phyloP scores from a whole-genome alignment of 1,140 invertebrate species.

The Caenorhabditis latens region DNA sequence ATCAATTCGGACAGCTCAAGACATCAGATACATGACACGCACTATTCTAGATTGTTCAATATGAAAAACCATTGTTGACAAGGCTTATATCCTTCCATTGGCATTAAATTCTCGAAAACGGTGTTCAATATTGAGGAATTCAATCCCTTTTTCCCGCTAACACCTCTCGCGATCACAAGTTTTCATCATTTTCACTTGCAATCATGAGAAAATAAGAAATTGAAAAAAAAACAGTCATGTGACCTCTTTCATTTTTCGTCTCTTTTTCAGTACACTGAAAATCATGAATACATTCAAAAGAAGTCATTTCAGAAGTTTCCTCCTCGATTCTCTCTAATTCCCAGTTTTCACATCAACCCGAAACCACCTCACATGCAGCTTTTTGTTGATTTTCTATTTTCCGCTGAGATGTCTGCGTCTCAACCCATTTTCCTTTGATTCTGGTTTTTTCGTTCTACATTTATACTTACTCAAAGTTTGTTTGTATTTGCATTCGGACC shows the following conservation, averaged over 20 bases:
- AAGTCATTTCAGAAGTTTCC: not conserved
- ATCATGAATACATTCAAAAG: not conserved
- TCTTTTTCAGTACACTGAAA: not conserved
- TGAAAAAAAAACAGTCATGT: not conserved
- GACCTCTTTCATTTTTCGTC: not conserved
- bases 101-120: too few species aligned
- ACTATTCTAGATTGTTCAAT: too few species aligned
- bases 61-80: too few species aligned
- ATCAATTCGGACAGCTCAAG: too few species aligned
- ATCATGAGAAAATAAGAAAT: not conserved
- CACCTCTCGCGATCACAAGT: too few species aligned
- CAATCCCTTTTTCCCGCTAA: too few species aligned
- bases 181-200: not conserved
- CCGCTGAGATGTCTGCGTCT: slow-evolving; percentile 6
- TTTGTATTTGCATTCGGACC: slow-evolving; percentile 16
- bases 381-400: not conserved
- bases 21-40: too few species aligned
- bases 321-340: not conserved
- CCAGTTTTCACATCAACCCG: not conserved
- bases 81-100: too few species aligned
- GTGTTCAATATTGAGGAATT: too few species aligned
- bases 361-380: not conserved
- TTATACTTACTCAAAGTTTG: slow-evolving; percentile 8
- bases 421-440: not conserved
- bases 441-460: not conserved